phyloP scores from a whole-genome alignment of 37 sponge, comb jelly and placozoan species.

The Oopsacas minuta region DNA sequence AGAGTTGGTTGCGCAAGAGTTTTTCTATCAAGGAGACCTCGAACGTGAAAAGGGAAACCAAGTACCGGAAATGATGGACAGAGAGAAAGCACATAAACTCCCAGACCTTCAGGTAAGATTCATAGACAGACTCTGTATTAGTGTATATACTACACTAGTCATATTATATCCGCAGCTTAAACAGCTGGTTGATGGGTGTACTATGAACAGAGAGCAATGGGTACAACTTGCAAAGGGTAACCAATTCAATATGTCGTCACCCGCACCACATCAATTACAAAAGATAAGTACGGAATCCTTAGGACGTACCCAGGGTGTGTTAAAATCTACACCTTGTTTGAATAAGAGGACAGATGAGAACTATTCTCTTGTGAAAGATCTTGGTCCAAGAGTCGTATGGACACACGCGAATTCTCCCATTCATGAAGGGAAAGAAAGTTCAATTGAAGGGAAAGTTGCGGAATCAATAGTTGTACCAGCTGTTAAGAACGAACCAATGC shows the following conservation, averaged over 20 bases:
- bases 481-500: not conserved
- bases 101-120: not conserved
- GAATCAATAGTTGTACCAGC: not conserved
- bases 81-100: not conserved
- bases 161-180: not conserved
- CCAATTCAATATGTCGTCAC: not conserved
- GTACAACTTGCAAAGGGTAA: not conserved
- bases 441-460: not conserved
- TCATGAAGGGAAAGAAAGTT: not conserved
- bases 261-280: not conserved
- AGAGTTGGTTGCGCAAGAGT: conserved; percentile 4
- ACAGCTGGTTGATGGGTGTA: not conserved
- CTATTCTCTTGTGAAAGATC: not conserved
- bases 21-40: not conserved
- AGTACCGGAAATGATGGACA: conserved; percentile 14
- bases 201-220: not conserved
- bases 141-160: not conserved
- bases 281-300: not conserved
- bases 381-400: not conserved
- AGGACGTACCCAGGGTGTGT: not conserved
- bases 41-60: not conserved
- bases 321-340: not conserved
- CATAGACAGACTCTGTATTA: conserved; percentile 1
- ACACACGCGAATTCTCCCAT: not conserved
- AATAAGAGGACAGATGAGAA: not conserved